Evolutionary conservation across 2,888 invertebrate genomes (phyloP).

Genomic region (Argyresthia albistria): DNA sequence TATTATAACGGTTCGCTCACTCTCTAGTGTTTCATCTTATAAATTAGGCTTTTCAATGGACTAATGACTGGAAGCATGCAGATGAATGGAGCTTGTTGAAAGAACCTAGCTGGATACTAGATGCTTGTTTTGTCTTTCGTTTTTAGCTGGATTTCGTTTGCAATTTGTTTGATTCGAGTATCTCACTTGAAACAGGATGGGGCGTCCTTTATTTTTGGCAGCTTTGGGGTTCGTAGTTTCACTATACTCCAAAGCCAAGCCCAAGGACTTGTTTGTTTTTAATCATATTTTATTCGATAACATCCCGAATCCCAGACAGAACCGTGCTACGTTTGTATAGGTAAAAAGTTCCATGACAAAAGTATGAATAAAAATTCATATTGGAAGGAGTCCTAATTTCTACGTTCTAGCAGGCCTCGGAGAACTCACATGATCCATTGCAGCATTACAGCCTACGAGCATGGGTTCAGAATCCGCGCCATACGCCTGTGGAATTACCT

Average conservation of each 20-base stretch:
- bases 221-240: background rate
- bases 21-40: slow-evolving; percentile 4
- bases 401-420: no score
- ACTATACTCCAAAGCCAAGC: background rate
- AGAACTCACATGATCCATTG: no score
- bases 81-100: slow-evolving; percentile 29
- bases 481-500: no score
- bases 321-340: background rate
- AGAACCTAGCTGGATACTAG: background rate
- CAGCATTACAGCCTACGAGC: no score
- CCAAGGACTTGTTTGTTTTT: background rate
- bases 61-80: slow-evolving; percentile 36
- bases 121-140: slow-evolving; percentile 3
- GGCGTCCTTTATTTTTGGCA: slow-evolving; percentile 3
- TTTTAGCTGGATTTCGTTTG: background rate
- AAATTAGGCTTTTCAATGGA: slow-evolving; percentile 60
- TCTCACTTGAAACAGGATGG: slow-evolving; percentile 5
- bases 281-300: background rate
- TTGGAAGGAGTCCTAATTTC: no score
- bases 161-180: slow-evolving; percentile 5
- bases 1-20: background rate
- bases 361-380: no score
- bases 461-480: no score
- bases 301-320: background rate
- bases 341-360: no score